These are phyloP conservation scores for Colaptes auratus DNA, from an alignment of 2,113 vertebrate species.

Conservation along the genomic window DNA sequence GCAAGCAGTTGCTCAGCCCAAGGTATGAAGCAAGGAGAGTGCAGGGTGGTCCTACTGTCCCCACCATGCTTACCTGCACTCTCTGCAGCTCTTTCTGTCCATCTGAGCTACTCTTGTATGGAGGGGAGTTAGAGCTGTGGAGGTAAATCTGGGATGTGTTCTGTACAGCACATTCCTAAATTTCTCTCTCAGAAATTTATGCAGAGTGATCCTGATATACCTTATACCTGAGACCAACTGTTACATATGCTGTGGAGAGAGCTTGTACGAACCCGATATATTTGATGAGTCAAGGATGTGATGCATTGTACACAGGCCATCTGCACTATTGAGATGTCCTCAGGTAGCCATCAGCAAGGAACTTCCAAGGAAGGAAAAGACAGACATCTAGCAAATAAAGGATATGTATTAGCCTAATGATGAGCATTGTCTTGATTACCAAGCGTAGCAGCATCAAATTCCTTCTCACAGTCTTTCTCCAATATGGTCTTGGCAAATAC, in stretches of 20 bases:
- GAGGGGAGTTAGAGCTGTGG: not conserved
- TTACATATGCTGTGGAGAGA: not conserved
- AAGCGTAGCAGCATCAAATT: not conserved
- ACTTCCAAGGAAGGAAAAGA: not conserved
- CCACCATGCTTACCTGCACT: accelerated
- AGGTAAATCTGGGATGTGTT: not conserved
- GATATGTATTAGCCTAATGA: not conserved
- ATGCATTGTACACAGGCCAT: not conserved
- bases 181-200: not conserved
- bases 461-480: not conserved
- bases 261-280: not conserved
- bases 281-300: not conserved
- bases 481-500: not conserved
- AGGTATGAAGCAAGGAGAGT: not conserved
- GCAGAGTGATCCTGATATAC: not conserved
- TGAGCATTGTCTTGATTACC: not conserved
- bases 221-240: too few species aligned
- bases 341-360: not conserved
- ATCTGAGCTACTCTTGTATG: not conserved
- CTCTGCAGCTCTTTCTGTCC: not conserved
- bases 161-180: not conserved
- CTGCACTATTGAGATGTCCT: not conserved
- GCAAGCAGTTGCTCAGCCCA: not conserved
- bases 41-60: not conserved
- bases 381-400: not conserved